Percentiles rank a stretch among this genome's conserved stretches.
Evolutionary conservation across 2,888 invertebrate species (phyloP).

Genomic region (Ormyrus pomaceus): DNA sequence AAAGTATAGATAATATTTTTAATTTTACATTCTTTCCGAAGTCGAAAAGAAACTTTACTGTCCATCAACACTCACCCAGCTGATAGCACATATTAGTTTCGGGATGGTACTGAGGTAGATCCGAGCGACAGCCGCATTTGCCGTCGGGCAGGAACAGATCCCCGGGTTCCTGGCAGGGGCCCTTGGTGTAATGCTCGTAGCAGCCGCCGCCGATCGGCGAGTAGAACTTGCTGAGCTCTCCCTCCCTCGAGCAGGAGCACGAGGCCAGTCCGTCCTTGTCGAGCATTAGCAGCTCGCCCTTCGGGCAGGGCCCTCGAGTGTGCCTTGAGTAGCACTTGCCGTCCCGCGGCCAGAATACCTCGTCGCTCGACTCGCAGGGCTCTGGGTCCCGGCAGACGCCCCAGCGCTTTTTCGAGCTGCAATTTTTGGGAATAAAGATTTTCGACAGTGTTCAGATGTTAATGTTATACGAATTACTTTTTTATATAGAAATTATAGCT

Average conservation of each 20-base stretch:
- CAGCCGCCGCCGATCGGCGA: conserved; percentile 82
- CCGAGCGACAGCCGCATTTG: conserved; percentile 84
- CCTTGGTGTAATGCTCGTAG: conserved; percentile 87
- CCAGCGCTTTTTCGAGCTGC: conserved; percentile 80
- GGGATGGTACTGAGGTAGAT: conserved; percentile 86
- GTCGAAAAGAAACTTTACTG: too few relatives aligned
- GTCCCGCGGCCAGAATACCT: conserved; percentile 87
- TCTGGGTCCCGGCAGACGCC: conserved; percentile 84
- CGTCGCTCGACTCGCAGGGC: conserved; percentile 80
- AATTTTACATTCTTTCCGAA: too few relatives aligned
- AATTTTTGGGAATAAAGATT: neutral
- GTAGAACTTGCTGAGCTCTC: conserved; percentile 78
- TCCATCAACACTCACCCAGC: conserved; percentile 77
- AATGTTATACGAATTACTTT: neutral
- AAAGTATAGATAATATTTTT: conserved; percentile 53
- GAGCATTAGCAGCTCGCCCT: conserved; percentile 82
- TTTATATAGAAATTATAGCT: neutral
- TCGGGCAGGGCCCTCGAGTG: conserved; percentile 86
- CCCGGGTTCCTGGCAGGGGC: conserved; percentile 87
- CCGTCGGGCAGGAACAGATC: conserved; percentile 86
- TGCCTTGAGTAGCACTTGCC: conserved; percentile 85
- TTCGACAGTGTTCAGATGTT: neutral
- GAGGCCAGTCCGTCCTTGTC: conserved; percentile 81
- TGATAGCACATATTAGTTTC: conserved; percentile 84
- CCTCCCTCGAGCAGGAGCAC: conserved; percentile 80